phyloP scores from a whole-genome alignment of 2,113 vertebrate species.

The Eulemur macaco region DNA sequence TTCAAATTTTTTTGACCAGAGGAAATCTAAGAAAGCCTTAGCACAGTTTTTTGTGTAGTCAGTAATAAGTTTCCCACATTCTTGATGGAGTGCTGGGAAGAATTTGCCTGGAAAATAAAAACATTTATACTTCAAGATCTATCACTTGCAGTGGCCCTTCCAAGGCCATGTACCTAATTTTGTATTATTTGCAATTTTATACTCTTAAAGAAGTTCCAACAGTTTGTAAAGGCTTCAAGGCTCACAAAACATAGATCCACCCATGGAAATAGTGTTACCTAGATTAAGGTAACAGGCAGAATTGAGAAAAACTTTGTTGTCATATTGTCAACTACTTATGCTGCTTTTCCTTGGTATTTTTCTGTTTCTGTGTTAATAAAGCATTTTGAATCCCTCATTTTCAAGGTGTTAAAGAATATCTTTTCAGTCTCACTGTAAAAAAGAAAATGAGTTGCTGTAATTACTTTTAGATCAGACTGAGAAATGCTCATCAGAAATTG shows the following conservation, averaged over 20 bases:
- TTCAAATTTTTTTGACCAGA: neutral
- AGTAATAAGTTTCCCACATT: neutral
- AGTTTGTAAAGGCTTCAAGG: neutral
- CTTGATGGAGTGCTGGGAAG: neutral
- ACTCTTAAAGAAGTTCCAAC: neutral
- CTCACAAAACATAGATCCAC: neutral
- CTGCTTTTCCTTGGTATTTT: neutral
- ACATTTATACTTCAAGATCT: neutral
- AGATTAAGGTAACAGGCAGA: neutral
- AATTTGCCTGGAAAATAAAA: neutral
- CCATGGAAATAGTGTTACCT: neutral
- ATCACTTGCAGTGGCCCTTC: neutral
- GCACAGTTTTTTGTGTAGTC: neutral
- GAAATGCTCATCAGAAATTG: constrained; percentile 52
- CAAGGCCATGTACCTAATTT: neutral
- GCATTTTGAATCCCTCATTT: neutral
- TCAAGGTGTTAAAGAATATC: constrained; percentile 31
- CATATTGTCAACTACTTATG: neutral
- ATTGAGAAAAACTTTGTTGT: neutral
- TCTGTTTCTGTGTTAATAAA: neutral
- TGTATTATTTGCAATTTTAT: neutral
- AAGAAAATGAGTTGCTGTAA: constrained; percentile 27
- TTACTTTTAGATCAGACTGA: neutral
- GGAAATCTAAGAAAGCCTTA: neutral
- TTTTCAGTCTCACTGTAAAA: neutral